phyloP scores from a whole-genome alignment of 2,888 invertebrate genomes.

The Hirtodrosophila histrioides region DNA sequence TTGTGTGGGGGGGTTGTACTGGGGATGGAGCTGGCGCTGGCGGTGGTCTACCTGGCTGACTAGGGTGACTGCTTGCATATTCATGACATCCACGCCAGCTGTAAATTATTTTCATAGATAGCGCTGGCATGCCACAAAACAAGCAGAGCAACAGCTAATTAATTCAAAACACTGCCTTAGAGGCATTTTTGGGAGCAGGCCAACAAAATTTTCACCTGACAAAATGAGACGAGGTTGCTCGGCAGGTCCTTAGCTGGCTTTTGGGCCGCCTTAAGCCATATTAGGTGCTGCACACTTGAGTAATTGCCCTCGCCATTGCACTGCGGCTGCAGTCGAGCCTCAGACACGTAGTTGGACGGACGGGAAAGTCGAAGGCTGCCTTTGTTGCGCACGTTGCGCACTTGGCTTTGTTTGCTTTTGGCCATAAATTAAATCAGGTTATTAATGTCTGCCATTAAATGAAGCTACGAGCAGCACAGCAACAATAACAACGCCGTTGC shows the following conservation, averaged over 20 bases:
- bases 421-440: conserved; percentile 78
- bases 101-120: conserved; percentile 72
- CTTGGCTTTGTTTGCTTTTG: conserved; percentile 71
- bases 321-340: conserved; percentile 52
- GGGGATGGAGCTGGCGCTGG: neutral
- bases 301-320: conserved; percentile 69
- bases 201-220: conserved; percentile 60
- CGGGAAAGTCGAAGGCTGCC: conserved; percentile 5
- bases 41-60: conserved; percentile 1
- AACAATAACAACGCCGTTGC: conserved; percentile 8
- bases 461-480: conserved; percentile 57
- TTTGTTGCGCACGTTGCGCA: conserved; percentile 54
- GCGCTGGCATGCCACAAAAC: conserved; percentile 57
- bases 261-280: conserved; percentile 60
- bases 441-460: conserved; percentile 77
- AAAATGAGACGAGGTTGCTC: conserved; percentile 13
- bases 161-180: conserved; percentile 80
- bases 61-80: conserved; percentile 57
- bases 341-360: neutral
- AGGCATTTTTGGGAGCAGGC: conserved; percentile 66
- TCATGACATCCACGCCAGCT: conserved; percentile 69
- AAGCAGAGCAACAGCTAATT: conserved; percentile 73
- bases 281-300: conserved; percentile 67
- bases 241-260: conserved; percentile 19
- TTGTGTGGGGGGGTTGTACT: neutral